Evolutionary conservation across 1,140 invertebrate genomes (phyloP), one percentile per base, ranked within the genome.

Genomic region (Drosophila sulfurigaster): DNA sequence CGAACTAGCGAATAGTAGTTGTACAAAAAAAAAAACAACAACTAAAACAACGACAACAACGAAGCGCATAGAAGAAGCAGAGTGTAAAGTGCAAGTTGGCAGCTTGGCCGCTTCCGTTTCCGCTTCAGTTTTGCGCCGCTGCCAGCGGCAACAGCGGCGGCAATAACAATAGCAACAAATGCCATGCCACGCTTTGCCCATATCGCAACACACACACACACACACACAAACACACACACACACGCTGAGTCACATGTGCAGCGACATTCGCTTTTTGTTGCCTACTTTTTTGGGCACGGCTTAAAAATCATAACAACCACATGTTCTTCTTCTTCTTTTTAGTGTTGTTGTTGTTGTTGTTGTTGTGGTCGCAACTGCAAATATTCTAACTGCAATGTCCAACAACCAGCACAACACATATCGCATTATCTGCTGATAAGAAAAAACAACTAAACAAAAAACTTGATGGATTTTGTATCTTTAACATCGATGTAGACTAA

Each of bases 21-120:
- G 38, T 41, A 38, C 1, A 5, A 11, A 52, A 57, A 38, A 56
- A 56, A 38, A 56, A 43, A 58, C 5, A 43, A 25, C 38, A 41
- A 58, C 10, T 20, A 46, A 8, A 48, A 41, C 11, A 41, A 41
- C 38, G 1, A 32, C 5, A 41, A 48, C 13, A 32, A 41, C 38
- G n/a, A 41, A 7, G 20, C 30, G 51, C 51, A 25, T 58, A 60
- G 35, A 71, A 79, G 76, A 75, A 76, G 76, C 65, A 75, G 60
- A 76, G 76, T 76, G 76, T 76, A 79, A 79, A 79, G 76, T 79
- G 76, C 76, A 79, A 79, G 76, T 79, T 79, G 76, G 76, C 76
- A 78, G 76, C 76, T 78, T 75, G 76, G 76, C 76, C 76, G 76
- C 76, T 78, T 78, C 76, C 76, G 76, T 70, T 75, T 78, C 76